A percentile compares a stretch with the other conserved stretches of the same genome.
Evolutionary conservation across 2,888 invertebrate genomes (phyloP).

Genomic region (Hyppa rectilinea): DNA sequence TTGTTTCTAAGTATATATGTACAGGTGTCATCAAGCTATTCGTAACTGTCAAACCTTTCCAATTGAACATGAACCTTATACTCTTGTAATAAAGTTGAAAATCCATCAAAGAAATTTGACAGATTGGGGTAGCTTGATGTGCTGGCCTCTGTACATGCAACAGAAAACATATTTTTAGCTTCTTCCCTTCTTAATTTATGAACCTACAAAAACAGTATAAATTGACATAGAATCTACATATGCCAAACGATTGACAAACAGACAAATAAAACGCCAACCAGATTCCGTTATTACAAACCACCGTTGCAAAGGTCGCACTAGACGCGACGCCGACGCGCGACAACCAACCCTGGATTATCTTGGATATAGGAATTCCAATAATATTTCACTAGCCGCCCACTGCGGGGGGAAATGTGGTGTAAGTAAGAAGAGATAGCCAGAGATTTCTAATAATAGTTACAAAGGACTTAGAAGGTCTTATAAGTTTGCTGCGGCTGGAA

Average conservation of each 20-base stretch:
- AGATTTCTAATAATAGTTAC: too few species aligned
- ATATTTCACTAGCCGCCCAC: constrained; percentile 82
- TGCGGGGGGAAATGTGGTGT: constrained; percentile 57
- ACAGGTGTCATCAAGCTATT: too few species aligned
- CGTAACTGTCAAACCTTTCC: too few species aligned
- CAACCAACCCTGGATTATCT: constrained; percentile 79
- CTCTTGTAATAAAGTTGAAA: too few species aligned
- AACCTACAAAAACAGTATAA: background rate
- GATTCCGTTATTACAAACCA: constrained; percentile 61
- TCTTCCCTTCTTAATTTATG: background rate
- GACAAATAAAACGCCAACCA: constrained; percentile 67
- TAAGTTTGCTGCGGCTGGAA: too few species aligned
- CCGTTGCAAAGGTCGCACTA: constrained; percentile 74
- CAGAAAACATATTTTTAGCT: constrained; percentile 10
- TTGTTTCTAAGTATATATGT: too few species aligned
- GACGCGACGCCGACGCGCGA: constrained; percentile 69
- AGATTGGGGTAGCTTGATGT: too few species aligned
- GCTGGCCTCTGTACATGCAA: too few species aligned
- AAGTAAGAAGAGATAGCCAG: constrained; percentile 56
- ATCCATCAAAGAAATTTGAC: too few species aligned
- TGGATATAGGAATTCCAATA: constrained; percentile 85
- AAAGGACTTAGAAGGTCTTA: too few species aligned
- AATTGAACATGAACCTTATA: too few species aligned
- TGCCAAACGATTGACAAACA: constrained; percentile 58
- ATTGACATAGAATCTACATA: background rate